Evolutionary conservation across 2,113 vertebrate genomes (phyloP).

Genomic region (Podilymbus podiceps): DNA sequence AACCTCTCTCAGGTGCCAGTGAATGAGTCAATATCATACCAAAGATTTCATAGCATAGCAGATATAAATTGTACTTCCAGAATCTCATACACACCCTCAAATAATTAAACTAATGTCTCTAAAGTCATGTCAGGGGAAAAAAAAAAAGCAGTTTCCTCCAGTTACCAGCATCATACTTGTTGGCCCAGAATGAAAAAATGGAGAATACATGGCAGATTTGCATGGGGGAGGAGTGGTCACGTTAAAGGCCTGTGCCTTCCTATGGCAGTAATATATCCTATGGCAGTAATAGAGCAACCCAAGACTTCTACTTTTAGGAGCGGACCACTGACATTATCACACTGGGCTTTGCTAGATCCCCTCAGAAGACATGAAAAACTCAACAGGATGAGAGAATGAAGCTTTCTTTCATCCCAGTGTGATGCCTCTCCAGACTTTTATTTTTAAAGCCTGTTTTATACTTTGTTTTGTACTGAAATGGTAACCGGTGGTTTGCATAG

Average conservation of each 20-base stretch:
- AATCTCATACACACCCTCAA: slow-evolving; percentile 43
- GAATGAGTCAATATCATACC: slow-evolving; percentile 57
- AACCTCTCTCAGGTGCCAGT: slow-evolving; percentile 49
- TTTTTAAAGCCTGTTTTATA: neutral
- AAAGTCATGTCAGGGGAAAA: neutral
- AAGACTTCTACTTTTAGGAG: neutral
- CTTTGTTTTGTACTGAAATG: neutral
- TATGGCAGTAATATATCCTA: neutral
- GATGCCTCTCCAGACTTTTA: neutral
- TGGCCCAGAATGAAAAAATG: neutral
- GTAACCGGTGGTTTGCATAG: neutral
- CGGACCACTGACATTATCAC: neutral
- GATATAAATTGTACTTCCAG: slow-evolving; percentile 40
- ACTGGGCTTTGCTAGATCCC: neutral
- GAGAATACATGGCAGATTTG: neutral
- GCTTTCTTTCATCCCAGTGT: neutral
- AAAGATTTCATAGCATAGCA: slow-evolving; percentile 39
- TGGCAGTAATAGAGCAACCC: neutral
- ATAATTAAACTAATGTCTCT: slow-evolving; percentile 13
- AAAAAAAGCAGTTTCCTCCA: neutral
- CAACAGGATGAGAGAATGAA: neutral
- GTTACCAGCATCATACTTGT: neutral
- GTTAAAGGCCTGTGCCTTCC: neutral
- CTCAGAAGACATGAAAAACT: neutral
- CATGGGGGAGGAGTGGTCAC: neutral